Base-by-base conservation (phyloP, 2,797 vertebrate species). In the Graptemys geographica region DNA sequence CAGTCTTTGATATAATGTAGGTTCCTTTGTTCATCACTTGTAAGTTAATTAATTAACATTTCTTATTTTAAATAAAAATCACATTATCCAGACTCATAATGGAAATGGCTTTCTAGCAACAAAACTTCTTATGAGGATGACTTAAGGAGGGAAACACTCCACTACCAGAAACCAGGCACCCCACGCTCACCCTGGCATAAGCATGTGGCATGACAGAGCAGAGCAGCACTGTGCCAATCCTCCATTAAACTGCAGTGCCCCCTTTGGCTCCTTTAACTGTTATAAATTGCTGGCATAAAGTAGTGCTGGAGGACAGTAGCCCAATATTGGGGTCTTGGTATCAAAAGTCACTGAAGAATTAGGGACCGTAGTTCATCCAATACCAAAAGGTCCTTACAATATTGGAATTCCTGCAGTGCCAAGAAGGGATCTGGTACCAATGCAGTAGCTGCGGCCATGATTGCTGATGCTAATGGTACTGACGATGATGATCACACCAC, bases 41-140 rank as follows among this genome's bases (percentile, higher is more conserved):
- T 69, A 86, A 52, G 8, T 79, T 93, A 83, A 88, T 82, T 59
- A 49, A 79, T 81, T 88, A 79, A 52, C 49, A 90, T 96, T 93
- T 92, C 33, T 5, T 59, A 69, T 47, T 76, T 28, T 21, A 92
- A 87, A 91, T 91, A 65, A 3, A 23, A 23, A 33, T 33, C 91
- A 87, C 15, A 47, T 23, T 59, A 76, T 28, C 13, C 49, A 94
- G 78, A 31, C 79, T 31, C 47, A 76, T 79, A n/a, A 51, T 83
- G 62, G 51, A 59, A 37, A 49, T 69, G 51, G 83, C 89, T 27
- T 93, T 69, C 65, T 65, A 86, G 69, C 83, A 93, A 65, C 65
- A 79, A 49, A 56, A 55, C 51, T 27, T 89, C 83, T 85, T 62
- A 69, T 69, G 65, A 51, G 85, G 91, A 81, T 79, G 85, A 78